Base-by-base conservation (phyloP, 1,140 invertebrate genomes). In the Euura lappo region DNA sequence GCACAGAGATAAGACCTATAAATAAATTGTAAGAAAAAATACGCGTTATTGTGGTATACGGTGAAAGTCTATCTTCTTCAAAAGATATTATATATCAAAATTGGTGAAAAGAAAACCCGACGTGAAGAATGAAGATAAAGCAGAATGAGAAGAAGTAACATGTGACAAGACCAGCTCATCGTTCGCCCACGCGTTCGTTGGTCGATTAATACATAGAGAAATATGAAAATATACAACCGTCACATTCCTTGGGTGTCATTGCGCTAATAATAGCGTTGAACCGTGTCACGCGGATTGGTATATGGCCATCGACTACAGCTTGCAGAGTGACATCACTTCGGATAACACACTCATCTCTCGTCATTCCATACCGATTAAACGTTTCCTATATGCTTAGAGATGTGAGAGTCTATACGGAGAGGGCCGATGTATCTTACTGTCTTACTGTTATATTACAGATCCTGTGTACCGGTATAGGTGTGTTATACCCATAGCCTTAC, bases 211-310 rank as follows among this genome's bases (percentile, higher is more conserved):
- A 11, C 51, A 60, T 6, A 3, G 51, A 60, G 51, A 60, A 60
- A 60, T 60, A 60, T 60, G 51, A 60, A 60, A 60, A 60, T 60
- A 60, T 60, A 60, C 51, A 60, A 60, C 8, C 10, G 8, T 8
- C 51, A 60, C 51, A 60, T 60, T 60, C 51, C 51, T 8, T n/a
- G 51, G 51, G 51, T 60, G 51, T 60, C 51, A 60, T 60, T 60
- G 51, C 13, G 51, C 51, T 60, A 60, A 60, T 8, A 60, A 60
- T 60, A 60, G 51, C 10, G 51, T 60, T 60, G 51, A 60, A 60
- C 51, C 8, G 13, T 60, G 51, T 60, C 51, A 60, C 51, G 51
- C 51, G 51, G 8, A 60, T 60, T 60, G 51, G 8, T n/a, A 60
- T 60, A 28, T 28, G 28, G 28, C 28, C 28, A 28, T 60, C 51